Conservation (phyloP, 2,797 vertebrate species). For the Pangasius larnaudii region DNA sequence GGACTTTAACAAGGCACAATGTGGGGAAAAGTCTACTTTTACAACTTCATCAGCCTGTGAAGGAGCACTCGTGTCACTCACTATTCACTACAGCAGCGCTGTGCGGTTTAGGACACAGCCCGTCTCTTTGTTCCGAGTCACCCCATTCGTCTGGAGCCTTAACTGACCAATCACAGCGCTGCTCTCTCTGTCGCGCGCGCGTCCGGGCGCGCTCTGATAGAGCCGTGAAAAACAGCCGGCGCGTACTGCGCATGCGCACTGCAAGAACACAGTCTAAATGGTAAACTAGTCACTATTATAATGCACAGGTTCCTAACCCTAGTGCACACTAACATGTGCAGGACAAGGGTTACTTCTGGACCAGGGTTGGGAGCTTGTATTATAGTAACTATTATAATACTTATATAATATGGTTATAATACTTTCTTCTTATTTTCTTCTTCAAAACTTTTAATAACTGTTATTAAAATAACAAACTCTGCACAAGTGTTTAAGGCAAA, state of each 20-base stretch:
- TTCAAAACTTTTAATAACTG: not conserved
- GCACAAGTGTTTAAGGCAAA: not conserved
- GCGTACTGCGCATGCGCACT: conserved; percentile 7
- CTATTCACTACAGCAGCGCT: not conserved
- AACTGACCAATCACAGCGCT: conserved; percentile 60
- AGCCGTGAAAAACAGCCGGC: not conserved
- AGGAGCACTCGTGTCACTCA: not conserved
- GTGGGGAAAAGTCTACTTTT: not conserved
- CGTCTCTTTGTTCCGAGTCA: conserved; percentile 40
- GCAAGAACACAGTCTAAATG: not conserved
- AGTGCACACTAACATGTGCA: not conserved
- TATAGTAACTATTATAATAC: not conserved
- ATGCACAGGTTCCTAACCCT: not conserved
- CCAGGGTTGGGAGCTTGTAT: not conserved
- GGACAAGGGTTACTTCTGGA: not conserved
- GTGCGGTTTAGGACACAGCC: not conserved
- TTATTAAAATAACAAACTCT: not conserved
- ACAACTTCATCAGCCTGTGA: not conserved
- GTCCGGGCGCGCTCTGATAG: not conserved
- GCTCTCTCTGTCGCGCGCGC: not conserved
- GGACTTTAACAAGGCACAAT: not conserved
- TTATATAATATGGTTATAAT: not conserved
- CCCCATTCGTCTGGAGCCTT: conserved; percentile 57
- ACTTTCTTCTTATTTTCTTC: not conserved
- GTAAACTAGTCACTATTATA: not conserved